phyloP scores from a whole-genome alignment of 2,888 invertebrate species.

The Carabus problematicus region DNA sequence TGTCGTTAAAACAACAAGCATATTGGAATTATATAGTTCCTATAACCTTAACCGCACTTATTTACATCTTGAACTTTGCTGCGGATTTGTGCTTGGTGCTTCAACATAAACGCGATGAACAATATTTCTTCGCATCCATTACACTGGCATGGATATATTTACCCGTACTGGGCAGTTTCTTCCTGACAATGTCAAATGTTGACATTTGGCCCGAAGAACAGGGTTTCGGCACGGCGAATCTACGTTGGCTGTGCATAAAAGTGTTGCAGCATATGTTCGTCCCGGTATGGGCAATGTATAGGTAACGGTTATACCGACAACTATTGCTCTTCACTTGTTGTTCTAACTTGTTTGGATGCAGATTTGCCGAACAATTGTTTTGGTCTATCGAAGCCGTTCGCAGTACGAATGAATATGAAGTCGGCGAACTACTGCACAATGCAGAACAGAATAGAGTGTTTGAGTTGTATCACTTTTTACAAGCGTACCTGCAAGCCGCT shows the following conservation, averaged over 20 bases:
- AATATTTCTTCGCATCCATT: constrained; percentile 62
- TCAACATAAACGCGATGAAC: constrained; percentile 68
- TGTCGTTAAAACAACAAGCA: constrained; percentile 60
- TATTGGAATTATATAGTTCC: constrained; percentile 65
- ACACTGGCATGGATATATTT: constrained; percentile 61
- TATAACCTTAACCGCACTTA: constrained; percentile 64
- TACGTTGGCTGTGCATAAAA: constrained; percentile 61
- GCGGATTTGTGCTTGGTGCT: constrained; percentile 71
- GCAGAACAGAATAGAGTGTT: constrained; percentile 72
- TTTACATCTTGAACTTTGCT: constrained; percentile 73
- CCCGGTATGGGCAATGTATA: constrained; percentile 70
- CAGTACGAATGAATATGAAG: constrained; percentile 66
- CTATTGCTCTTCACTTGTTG: too few relatives aligned
- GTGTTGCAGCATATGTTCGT: constrained; percentile 63
- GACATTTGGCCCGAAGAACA: constrained; percentile 65
- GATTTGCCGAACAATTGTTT: constrained; percentile 76
- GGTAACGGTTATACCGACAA: constrained; percentile 56
- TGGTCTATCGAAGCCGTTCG: constrained; percentile 77
- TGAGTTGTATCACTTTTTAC: constrained; percentile 79
- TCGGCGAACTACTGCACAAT: constrained; percentile 65
- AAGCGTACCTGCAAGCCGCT: constrained; percentile 78
- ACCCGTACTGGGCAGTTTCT: constrained; percentile 66
- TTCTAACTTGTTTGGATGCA: constrained; percentile 52
- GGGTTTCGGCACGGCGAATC: constrained; percentile 59
- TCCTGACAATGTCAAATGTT: constrained; percentile 67